These are phyloP conservation scores for Dinocampus coccinellae DNA, from an alignment of 2,888 invertebrate species.

Conservation along the genomic window DNA sequence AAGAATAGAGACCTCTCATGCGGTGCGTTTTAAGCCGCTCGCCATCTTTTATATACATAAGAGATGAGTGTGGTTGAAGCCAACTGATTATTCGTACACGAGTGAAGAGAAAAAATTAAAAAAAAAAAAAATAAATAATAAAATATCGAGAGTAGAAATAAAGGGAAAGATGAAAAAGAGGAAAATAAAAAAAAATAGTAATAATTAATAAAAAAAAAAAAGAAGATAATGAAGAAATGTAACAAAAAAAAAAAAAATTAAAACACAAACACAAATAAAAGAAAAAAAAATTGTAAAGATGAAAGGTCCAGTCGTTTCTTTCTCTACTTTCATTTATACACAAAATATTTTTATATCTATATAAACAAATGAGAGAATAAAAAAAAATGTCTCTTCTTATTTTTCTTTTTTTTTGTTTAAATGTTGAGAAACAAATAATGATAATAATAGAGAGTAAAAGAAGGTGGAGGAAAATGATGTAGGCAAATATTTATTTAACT, in stretches of 20 bases:
- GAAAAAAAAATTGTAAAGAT: neutral
- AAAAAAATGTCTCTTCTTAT: too few species aligned
- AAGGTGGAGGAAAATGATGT: neutral
- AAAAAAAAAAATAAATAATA: constrained; percentile 7
- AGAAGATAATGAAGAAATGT: constrained; percentile 18
- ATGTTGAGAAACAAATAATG: too few species aligned
- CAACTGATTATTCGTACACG: neutral
- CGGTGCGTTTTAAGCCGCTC: constrained; percentile 6
- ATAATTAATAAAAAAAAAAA: too few species aligned
- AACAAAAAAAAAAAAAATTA: constrained; percentile 4
- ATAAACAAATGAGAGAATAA: too few species aligned
- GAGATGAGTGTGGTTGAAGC: neutral
- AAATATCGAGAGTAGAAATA: too few species aligned
- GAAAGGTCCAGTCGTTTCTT: neutral
- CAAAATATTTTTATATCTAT: neutral
- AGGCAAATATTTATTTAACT: constrained; percentile 6
- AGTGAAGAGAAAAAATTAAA: constrained; percentile 10
- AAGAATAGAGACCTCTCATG: constrained; percentile 56
- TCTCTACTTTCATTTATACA: neutral
- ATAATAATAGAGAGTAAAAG: neutral
- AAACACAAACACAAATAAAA: too few species aligned
- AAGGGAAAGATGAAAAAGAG: too few species aligned
- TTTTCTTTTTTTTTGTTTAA: too few species aligned
- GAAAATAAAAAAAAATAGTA: too few species aligned
- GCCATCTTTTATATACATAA: neutral